Conservation (phyloP, 2,888 invertebrate species). For the Smittia aterrima region DNA sequence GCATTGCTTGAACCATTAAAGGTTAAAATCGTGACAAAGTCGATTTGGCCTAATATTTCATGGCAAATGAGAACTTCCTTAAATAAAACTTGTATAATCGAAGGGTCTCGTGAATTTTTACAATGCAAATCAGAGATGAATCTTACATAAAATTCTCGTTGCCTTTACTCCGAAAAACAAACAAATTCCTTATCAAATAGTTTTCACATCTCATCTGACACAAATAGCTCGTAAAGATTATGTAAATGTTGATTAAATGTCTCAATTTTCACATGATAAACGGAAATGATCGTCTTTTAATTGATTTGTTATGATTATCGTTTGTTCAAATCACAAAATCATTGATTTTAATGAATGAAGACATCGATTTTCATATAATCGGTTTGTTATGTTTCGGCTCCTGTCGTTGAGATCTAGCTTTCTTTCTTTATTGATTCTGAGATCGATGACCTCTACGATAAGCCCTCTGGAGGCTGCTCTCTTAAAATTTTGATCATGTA, state of each 20-base stretch:
- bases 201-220: not conserved
- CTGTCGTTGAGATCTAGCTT: too few species aligned
- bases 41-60: not conserved
- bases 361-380: too few species aligned
- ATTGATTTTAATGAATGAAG: too few species aligned
- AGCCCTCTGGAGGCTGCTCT: too few species aligned
- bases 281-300: not conserved
- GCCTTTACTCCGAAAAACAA: not conserved
- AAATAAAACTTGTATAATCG: not conserved
- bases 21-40: not conserved
- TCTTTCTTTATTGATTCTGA: too few species aligned
- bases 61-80: not conserved
- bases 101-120: not conserved
- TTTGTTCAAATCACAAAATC: too few species aligned
- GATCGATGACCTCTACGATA: too few species aligned
- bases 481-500: too few species aligned
- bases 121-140: slow-evolving; percentile 1
- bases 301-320: not conserved
- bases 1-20: not conserved
- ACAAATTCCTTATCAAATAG: not conserved
- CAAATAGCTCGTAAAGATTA: not conserved
- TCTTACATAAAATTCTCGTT: not conserved
- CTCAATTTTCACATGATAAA: not conserved
- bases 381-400: too few species aligned
- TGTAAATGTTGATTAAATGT: too few species aligned